phyloP scores from a whole-genome alignment of 2,888 invertebrate species.

The Eledona agricola region DNA sequence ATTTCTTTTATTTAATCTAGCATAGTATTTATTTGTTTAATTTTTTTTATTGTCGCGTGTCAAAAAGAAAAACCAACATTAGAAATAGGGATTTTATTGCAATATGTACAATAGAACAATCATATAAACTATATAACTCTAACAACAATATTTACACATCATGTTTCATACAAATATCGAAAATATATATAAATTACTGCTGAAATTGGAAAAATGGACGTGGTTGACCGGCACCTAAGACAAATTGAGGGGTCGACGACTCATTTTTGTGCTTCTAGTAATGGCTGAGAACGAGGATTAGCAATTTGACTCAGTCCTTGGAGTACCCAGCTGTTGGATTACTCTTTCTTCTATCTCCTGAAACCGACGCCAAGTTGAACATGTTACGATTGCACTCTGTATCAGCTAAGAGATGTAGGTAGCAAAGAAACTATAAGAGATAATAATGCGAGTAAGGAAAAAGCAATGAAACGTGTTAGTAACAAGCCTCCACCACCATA shows the following conservation, averaged over 20 bases:
- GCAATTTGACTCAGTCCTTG: conserved; percentile 61
- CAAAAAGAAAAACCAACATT: conserved; percentile 33
- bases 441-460: conserved; percentile 4
- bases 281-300: conserved; percentile 38
- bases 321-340: conserved; percentile 61
- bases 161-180: conserved; percentile 51
- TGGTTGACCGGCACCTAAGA: conserved; percentile 54
- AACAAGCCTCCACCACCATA: conserved; percentile 20
- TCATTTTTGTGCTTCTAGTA: conserved; percentile 9
- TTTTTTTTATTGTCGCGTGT: too few species aligned
- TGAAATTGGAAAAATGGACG: conserved; percentile 51
- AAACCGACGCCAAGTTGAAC: conserved; percentile 36
- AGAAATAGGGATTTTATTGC: conserved; percentile 34
- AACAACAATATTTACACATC: conserved; percentile 60
- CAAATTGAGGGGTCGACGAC: conserved; percentile 32
- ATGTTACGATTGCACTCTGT: too few species aligned
- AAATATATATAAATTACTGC: conserved; percentile 50
- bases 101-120: conserved; percentile 57
- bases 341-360: conserved; percentile 64
- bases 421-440: conserved; percentile 17
- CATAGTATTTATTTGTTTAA: too few species aligned
- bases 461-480: conserved; percentile 27
- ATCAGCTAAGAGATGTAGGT: too few species aligned
- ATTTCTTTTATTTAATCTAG: too few species aligned
- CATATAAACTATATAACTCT: conserved; percentile 62